A percentile compares a stretch with the other conserved stretches of the same genome.
phyloP scores from a whole-genome alignment of 2,113 vertebrate genomes.

The Salvator merianae region DNA sequence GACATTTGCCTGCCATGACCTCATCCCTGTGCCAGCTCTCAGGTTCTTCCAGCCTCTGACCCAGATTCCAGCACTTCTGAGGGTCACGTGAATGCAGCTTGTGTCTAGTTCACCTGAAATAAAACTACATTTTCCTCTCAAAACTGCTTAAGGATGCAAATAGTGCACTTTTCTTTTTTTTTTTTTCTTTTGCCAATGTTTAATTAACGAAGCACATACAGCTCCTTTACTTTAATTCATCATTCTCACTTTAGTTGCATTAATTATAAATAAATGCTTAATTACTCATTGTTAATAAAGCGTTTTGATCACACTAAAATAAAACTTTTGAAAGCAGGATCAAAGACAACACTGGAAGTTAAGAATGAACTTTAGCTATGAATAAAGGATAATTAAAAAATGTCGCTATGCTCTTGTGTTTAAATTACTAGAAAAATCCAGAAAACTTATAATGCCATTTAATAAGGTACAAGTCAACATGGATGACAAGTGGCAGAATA shows the following conservation, averaged over 20 bases:
- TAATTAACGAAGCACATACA: constrained; percentile 10
- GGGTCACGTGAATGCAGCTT: background rate
- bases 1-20: no score
- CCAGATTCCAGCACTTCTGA: no score
- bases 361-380: constrained; percentile 8
- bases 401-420: background rate
- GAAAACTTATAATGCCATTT: background rate
- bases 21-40: no score
- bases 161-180: background rate
- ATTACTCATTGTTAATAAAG: constrained; percentile 2
- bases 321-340: constrained; percentile 17
- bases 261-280: constrained; percentile 32
- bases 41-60: no score
- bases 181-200: constrained; percentile 5
- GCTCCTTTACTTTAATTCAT: constrained; percentile 4
- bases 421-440: background rate
- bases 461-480: background rate
- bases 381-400: constrained; percentile 21
- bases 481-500: background rate
- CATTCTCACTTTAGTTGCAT: background rate
- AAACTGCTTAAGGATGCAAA: background rate
- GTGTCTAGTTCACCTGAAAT: background rate
- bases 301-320: background rate
- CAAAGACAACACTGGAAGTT: constrained; percentile 3
- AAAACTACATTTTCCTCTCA: background rate